Evolutionary conservation across 1,140 invertebrate genomes (phyloP), one percentile per base, ranked within the genome.

Genomic region (Trachymyrmex septentrionalis): DNA sequence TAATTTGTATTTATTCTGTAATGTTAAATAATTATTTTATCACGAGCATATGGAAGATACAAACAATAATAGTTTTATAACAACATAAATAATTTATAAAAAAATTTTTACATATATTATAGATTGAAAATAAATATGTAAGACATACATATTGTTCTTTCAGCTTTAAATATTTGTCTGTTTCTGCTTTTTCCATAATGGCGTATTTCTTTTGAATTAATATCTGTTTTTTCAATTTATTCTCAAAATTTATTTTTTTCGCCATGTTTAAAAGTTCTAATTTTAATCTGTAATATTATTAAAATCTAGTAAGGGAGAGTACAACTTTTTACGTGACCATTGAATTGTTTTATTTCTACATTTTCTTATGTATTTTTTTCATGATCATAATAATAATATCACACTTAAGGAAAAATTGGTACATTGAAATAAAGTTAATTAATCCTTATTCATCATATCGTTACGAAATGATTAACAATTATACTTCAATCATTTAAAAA

Each of bases 201-300:
- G 98, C 98, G 95, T 99, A 98, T 94, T 99, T 99, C 24, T 98
- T 96, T 95, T 99, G 98, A 0, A 98, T 97, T 78, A 98, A 98
- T 90, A 99, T 98, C n/a, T 98, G 98, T 93, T 98, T 98, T 94
- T 99, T 99, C 93, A 99, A 97, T 93, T 63, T 27, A 53, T 50
- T 5, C 2, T n/a, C 2, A 72, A 99, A 98, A 19, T 98, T 98
- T 91, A 98, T 97, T 92, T 98, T 97, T 96, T 99, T 98, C 95
- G 99, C 98, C 14, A n/a, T 16, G 44, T 71, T 19, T 24, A 96
- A 96, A 92, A 27, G 98, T 96, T 27, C 96, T 96, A 86, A 72
- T 27, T 64, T 78, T 86, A 86, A 85, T 34, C 81, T 76, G 16
- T 10, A 19, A 9, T 27, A 82, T 57, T 9, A 82, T 76, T 12